Conservation (phyloP, 2,888 invertebrate genomes). For the Coelopa pilipes region DNA sequence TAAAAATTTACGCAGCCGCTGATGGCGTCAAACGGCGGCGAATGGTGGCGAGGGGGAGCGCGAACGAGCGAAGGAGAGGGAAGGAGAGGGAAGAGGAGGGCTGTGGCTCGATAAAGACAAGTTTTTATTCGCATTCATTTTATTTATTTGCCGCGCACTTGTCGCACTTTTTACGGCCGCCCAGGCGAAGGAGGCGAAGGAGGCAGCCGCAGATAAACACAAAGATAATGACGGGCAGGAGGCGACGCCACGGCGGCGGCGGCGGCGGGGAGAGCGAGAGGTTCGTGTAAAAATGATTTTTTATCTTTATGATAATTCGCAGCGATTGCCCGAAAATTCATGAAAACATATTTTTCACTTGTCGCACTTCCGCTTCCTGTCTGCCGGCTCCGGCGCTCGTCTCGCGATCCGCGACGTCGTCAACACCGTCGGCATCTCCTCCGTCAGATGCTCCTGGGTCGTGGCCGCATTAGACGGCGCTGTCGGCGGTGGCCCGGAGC, state of each 20-base stretch:
- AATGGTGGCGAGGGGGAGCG: conserved; percentile 34
- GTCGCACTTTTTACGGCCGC: conserved; percentile 11
- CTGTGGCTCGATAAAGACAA: conserved; percentile 50
- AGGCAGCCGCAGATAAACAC: no score
- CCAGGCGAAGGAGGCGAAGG: no score
- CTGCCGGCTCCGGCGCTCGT: background rate
- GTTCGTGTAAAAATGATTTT: conserved; percentile 1
- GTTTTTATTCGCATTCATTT: conserved; percentile 36
- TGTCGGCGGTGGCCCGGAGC: no score
- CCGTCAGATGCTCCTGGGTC: background rate
- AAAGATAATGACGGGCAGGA: no score
- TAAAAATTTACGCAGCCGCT: background rate
- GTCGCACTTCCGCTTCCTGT: conserved; percentile 7
- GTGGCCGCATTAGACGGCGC: no score
- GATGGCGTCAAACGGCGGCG: no score
- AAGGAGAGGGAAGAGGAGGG: no score
- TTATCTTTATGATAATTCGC: conserved; percentile 9
- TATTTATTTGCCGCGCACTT: conserved; percentile 29
- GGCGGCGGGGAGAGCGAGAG: no score
- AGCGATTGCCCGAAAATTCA: conserved; percentile 5
- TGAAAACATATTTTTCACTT: conserved; percentile 12
- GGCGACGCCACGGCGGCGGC: no score
- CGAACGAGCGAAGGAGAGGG: conserved; percentile 35
- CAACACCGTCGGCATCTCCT: no score
- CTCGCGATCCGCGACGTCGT: no score